Percentiles rank a stretch among this genome's conserved stretches.
phyloP scores from a whole-genome alignment of 2,113 vertebrate species.

The Reinhardtius hippoglossoides region DNA sequence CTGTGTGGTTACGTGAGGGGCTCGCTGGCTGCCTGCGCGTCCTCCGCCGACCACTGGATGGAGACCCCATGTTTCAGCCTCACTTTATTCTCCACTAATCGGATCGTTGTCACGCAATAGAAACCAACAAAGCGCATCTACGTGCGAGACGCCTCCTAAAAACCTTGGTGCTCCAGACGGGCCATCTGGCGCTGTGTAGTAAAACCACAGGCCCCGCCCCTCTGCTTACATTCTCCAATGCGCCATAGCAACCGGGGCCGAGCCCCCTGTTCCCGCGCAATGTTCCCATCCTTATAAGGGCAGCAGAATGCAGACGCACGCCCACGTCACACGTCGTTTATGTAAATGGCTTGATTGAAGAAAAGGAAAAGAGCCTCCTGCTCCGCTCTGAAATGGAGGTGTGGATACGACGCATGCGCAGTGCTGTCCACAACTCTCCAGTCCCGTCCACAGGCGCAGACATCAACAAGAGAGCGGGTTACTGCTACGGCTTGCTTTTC shows the following conservation, averaged over 20 bases:
- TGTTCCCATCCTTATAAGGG: slow-evolving; percentile 89
- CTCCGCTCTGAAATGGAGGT: slow-evolving; percentile 82
- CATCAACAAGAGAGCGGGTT: slow-evolving; percentile 80
- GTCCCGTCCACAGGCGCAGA: slow-evolving; percentile 78
- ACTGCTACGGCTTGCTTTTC: slow-evolving; percentile 69
- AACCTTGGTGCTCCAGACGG: slow-evolving; percentile 59
- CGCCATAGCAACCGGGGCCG: slow-evolving; percentile 83
- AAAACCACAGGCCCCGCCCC: slow-evolving; percentile 73
- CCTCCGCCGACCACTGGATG: slow-evolving; percentile 9
- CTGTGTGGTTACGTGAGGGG: no score
- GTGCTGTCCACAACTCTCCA: slow-evolving; percentile 71
- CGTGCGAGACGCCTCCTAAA: slow-evolving; percentile 48
- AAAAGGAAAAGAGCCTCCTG: slow-evolving; percentile 81
- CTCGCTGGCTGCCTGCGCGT: neutral
- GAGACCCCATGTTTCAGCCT: slow-evolving; percentile 17
- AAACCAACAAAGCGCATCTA: slow-evolving; percentile 60
- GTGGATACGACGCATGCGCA: slow-evolving; percentile 86
- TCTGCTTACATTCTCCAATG: slow-evolving; percentile 75
- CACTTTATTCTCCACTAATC: slow-evolving; percentile 57
- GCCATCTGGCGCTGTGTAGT: slow-evolving; percentile 79
- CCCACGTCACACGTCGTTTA: slow-evolving; percentile 81
- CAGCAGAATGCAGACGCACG: slow-evolving; percentile 83
- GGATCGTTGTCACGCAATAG: slow-evolving; percentile 45
- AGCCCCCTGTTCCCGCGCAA: slow-evolving; percentile 88
- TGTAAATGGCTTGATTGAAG: slow-evolving; percentile 86